Conservation (phyloP, 1,140 invertebrate genomes). For the Drosophila oshimai region DNA sequence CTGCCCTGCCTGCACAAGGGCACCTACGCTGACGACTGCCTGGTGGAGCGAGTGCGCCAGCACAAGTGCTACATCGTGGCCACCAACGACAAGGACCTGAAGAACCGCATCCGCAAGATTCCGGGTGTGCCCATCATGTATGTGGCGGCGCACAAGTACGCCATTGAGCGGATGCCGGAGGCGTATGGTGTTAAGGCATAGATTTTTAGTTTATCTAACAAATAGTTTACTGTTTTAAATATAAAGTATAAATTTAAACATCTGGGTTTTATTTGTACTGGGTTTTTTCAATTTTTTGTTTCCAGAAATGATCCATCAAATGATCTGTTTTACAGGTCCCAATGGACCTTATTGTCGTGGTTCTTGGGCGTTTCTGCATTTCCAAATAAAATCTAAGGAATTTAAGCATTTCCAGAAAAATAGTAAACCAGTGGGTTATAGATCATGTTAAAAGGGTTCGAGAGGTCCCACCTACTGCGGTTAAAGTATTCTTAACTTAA, state of each 20-base stretch:
- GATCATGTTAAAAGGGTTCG: no score
- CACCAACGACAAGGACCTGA: conserved; percentile 99
- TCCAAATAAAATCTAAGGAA: no score
- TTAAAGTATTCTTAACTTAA: no score
- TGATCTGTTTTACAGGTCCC: no score
- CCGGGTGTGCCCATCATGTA: conserved; percentile 99
- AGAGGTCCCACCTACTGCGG: no score
- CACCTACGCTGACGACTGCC: conserved; percentile 99
- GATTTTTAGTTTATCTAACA: background rate
- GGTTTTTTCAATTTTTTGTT: no score
- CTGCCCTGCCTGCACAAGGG: conserved; percentile 98
- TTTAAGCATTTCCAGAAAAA: no score
- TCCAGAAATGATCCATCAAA: no score
- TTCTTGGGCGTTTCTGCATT: no score
- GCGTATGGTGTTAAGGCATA: conserved; percentile 90
- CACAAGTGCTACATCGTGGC: conserved; percentile 99
- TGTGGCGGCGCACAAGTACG: conserved; percentile 95
- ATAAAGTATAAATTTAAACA: conserved; percentile 1
- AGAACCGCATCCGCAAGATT: conserved; percentile 97
- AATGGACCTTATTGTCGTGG: no score
- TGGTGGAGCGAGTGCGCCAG: conserved; percentile 97
- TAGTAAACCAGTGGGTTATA: no score
- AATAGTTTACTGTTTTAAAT: conserved; percentile 20
- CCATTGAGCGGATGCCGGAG: conserved; percentile 99
- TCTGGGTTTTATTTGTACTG: background rate